Evolutionary conservation across 2,797 vertebrate species (phyloP), one percentile per base, ranked within the genome.

Genomic region (Dendrocincla tyrannina): DNA sequence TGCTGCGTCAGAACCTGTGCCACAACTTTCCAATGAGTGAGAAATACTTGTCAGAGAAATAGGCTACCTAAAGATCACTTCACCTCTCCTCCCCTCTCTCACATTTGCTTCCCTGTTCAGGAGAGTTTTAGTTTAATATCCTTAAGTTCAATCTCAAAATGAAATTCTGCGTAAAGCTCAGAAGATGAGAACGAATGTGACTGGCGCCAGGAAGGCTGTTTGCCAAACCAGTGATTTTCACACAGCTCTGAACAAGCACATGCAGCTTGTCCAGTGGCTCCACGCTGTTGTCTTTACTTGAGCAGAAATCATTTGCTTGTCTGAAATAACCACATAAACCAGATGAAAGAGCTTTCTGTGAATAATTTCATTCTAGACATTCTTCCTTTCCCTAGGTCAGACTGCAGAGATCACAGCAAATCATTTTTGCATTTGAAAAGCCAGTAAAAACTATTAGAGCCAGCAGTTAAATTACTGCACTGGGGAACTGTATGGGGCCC

Each of bases 401-500:
- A 19, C 24, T 33, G 52, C 73, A 84, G 58, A 83, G 46, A 28
- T 20, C 5, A 2, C 27, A 75, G 13, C 39, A 78, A 5, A 28
- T 75, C 16, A 8, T 11, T 59, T 27, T 18, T 33, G 50, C n/a
- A 59, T 37, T 62, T 44, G 33, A 47, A 63, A 91, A 96, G 30
- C 22, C 30, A 19, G 30, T 7, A 27, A 0, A 0, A 69, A 49
- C 1, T 0, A 35, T 62, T 41, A 79, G 32, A 50, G 18, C 12
- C 41, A 72, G 27, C 30, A 55, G 12, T 32, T 50, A 59, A 66
- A 3, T 60, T 24, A 33, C 5, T 46, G 33, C 8, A 28, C 24
- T 74, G 46, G 83, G 42, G 20, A 85, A 72, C 0, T 1, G 5
- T 7, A 27, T 22, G 30, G 33, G 13, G 9, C 6, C 25, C 46